Conservation (phyloP, 2,888 invertebrate genomes). For the Calameuta filiformis region DNA sequence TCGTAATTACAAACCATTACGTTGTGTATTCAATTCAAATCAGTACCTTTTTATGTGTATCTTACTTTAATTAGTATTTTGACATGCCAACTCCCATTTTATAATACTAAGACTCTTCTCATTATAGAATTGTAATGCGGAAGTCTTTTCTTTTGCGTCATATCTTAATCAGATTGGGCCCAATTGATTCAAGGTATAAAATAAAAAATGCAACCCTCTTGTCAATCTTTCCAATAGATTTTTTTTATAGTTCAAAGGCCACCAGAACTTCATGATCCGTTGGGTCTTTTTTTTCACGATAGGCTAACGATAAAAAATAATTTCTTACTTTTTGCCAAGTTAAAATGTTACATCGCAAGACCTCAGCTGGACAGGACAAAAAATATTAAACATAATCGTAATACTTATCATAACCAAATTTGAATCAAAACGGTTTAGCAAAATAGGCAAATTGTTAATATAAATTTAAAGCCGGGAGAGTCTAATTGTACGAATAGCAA, state of each 20-base stretch:
- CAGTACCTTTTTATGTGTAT: not conserved
- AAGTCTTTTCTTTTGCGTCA: not conserved
- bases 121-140: not conserved
- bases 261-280: not conserved
- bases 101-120: not conserved
- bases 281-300: not conserved
- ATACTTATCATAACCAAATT: not conserved
- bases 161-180: not conserved
- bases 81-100: not conserved
- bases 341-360: not conserved
- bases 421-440: not conserved
- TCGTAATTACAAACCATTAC: not conserved
- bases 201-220: not conserved
- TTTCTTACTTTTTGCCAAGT: not conserved
- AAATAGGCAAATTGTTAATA: not conserved
- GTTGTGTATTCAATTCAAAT: not conserved
- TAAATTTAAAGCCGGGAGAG: not conserved
- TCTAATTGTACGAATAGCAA: not conserved
- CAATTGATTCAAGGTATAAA: not conserved
- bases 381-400: not conserved
- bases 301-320: not conserved
- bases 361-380: not conserved
- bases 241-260: not conserved
- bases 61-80: not conserved
- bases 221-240: not conserved